These are phyloP conservation scores for Chorisops tibialis DNA, from an alignment of 2,888 invertebrate species.

Conservation along the genomic window DNA sequence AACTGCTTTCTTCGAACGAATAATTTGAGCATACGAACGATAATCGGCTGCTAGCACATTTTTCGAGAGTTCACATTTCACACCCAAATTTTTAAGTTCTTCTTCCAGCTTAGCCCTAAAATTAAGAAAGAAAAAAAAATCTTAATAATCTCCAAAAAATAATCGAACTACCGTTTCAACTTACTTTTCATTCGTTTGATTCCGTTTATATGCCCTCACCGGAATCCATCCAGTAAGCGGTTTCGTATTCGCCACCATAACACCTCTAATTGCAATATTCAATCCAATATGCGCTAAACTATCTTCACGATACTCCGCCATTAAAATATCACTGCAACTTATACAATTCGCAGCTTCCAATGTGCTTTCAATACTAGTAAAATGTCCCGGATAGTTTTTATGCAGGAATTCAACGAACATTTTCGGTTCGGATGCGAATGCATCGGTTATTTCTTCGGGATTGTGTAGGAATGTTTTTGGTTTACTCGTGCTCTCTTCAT, in stretches of 20 bases:
- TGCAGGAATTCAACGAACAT: conserved; percentile 67
- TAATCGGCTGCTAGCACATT: conserved; percentile 28
- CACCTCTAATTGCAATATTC: conserved; percentile 63
- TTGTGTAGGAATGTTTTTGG: conserved; percentile 58
- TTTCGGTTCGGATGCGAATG: conserved; percentile 64
- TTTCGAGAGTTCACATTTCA: conserved; percentile 11
- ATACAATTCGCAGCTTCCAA: conserved; percentile 62
- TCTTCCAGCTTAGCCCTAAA: conserved; percentile 14
- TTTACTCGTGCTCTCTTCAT: conserved; percentile 41
- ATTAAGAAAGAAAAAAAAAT: conserved; percentile 3
- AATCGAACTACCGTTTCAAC: background rate
- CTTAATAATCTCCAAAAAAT: background rate
- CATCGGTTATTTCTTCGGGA: conserved; percentile 64
- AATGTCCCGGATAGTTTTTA: conserved; percentile 73
- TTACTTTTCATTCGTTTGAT: conserved; percentile 14
- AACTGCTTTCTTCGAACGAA: conserved; percentile 8
- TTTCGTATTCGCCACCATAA: conserved; percentile 68
- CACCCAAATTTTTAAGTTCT: conserved; percentile 11
- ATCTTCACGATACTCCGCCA: conserved; percentile 61
- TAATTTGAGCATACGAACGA: conserved; percentile 28
- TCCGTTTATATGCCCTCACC: conserved; percentile 55
- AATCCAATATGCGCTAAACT: conserved; percentile 54
- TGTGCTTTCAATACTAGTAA: conserved; percentile 62
- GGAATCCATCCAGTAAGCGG: conserved; percentile 73
- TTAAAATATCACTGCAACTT: conserved; percentile 67